Conservation (phyloP, 1,140 invertebrate species). For the Formica exsecta region DNA sequence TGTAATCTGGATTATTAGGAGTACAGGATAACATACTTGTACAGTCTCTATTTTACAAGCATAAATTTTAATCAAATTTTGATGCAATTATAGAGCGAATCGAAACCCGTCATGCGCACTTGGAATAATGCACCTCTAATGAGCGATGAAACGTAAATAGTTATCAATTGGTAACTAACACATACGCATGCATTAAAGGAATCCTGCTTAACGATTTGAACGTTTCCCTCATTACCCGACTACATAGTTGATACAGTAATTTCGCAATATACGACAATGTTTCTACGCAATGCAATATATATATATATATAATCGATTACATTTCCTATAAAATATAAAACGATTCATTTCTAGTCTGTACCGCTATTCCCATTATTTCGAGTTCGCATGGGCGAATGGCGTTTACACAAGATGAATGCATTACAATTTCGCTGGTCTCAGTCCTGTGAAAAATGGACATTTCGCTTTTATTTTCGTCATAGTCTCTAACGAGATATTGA, state of each 20-base stretch:
- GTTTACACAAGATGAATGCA: neutral
- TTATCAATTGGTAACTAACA: constrained; percentile 44
- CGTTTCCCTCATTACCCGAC: constrained; percentile 21
- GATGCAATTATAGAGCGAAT: constrained; percentile 52
- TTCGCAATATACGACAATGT: neutral
- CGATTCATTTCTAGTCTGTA: neutral
- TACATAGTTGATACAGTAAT: constrained; percentile 45
- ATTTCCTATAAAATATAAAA: constrained; percentile 25
- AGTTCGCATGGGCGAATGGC: neutral
- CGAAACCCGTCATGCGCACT: constrained; percentile 11
- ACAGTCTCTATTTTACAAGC: constrained; percentile 13
- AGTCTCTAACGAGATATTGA: constrained; percentile 79
- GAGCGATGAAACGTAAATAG: constrained; percentile 61
- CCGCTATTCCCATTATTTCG: neutral
- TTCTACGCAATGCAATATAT: neutral
- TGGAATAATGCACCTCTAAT: constrained; percentile 69
- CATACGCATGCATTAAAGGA: constrained; percentile 7
- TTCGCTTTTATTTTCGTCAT: constrained; percentile 71
- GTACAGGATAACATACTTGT: neutral
- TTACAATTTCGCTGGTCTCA: constrained; percentile 66
- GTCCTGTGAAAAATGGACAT: constrained; percentile 39
- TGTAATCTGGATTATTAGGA: constrained; percentile 29
- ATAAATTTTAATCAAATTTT: constrained; percentile 72
- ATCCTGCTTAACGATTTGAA: constrained; percentile 29
- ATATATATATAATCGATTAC: constrained; percentile 9